Base-by-base conservation (phyloP, 2,113 vertebrate genomes). In the Cyphotilapia sp. region DNA sequence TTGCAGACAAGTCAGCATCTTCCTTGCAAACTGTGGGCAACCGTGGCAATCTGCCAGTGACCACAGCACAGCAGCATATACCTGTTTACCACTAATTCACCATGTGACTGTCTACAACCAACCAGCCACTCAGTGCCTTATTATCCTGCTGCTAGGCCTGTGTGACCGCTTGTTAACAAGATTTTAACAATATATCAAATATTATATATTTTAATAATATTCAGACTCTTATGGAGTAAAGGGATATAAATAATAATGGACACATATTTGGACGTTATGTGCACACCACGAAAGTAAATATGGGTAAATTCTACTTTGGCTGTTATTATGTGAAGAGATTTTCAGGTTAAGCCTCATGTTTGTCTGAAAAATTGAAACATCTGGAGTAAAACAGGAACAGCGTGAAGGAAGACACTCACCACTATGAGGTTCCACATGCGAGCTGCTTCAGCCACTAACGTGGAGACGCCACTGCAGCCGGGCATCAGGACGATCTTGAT, bases 361-460 rank as follows among this genome's bases (percentile, higher is more conserved):
- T 76, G 9, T 74, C 38, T 47, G 69, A 45, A 45, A 74, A 3
- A 27, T 35, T 1, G 3, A 38, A 38, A 66, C 11, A 13, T 76
- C 66, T 45, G 22, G 13, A 42, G 38, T 5, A 2, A 45, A 76
- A 49, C 9, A 78, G 71, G 71, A 47, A 76, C 4, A 27, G 69
- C 0, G 11, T 27, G 13, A 74, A 45, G 66, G 51, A 49, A 81
- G 27, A 29, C 29, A 92, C 93, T 8, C 93, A 99, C 98, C 97
- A 99, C 98, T 2, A 99, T 99, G 89, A 99, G 98, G 95, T 99
- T 98, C 98, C 98, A 99, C 98, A 99, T 99, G 59, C 98, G 97
- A 6, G 98, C 98, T 0, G 98, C 98, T 86, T 99, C 98, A 0
- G 98, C 98, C 88, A 99, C 98, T 59, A 99, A 91, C 0, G 98